Evolutionary conservation across 2,797 vertebrate genomes (phyloP).

Genomic region (Sphenodon punctatus): DNA sequence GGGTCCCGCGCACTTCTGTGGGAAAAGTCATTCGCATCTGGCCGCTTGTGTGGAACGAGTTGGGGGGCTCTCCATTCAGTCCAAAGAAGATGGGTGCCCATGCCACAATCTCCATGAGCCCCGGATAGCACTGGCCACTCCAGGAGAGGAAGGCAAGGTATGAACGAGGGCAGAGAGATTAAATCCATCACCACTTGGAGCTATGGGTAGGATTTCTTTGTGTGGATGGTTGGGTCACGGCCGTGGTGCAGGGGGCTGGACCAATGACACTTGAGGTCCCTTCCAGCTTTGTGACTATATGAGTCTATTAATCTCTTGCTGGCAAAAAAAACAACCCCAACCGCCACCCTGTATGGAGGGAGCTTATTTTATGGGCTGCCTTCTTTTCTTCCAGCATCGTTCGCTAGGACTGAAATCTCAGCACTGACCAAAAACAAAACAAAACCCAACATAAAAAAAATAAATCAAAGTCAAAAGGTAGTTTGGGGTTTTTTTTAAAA

Average conservation of each 20-base stretch:
- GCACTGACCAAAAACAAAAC: background rate
- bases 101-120: background rate
- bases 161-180: background rate
- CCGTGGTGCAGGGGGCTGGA: too few species aligned
- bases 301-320: too few species aligned
- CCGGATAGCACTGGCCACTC: background rate
- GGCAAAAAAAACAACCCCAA: too few species aligned
- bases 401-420: background rate
- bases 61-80: background rate
- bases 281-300: too few species aligned
- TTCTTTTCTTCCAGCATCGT: background rate
- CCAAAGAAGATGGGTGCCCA: background rate
- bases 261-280: too few species aligned
- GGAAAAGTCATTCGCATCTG: background rate
- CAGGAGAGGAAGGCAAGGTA: background rate
- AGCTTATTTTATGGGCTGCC: too few species aligned
- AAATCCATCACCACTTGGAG: too few species aligned
- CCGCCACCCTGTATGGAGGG: background rate
- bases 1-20: background rate
- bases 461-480: too few species aligned
- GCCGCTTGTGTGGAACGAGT: background rate
- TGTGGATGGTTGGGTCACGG: too few species aligned
- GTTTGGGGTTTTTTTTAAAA: background rate
- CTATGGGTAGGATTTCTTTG: too few species aligned
- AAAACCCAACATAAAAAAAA: too few species aligned